phyloP scores from a whole-genome alignment of 2,888 invertebrate genomes.

The Xestia sexstrigata region DNA sequence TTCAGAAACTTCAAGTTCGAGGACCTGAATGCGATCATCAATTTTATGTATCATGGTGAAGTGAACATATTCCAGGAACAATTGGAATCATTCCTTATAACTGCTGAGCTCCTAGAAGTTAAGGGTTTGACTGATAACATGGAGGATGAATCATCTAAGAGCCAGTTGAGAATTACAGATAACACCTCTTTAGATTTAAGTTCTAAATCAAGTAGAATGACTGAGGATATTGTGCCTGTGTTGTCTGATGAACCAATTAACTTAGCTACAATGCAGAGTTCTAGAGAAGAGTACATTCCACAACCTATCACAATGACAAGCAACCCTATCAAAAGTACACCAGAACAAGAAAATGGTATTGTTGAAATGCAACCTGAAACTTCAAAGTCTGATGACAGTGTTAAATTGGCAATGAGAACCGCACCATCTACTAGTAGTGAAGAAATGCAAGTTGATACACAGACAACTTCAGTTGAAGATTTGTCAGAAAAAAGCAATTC shows the following conservation, averaged over 20 bases:
- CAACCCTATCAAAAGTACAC: constrained; percentile 57
- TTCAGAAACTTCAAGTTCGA: constrained; percentile 95
- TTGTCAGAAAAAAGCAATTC: constrained; percentile 85
- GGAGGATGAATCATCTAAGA: constrained; percentile 85
- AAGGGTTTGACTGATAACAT: constrained; percentile 93
- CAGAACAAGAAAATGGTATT: constrained; percentile 77
- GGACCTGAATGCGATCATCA: constrained; percentile 94
- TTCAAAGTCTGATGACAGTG: constrained; percentile 70
- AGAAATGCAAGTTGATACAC: constrained; percentile 87
- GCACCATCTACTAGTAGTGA: constrained; percentile 74
- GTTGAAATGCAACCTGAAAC: constrained; percentile 74
- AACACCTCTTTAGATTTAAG: constrained; percentile 86
- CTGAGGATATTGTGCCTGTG: constrained; percentile 79
- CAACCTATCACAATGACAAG: constrained; percentile 67
- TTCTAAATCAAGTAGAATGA: constrained; percentile 80
- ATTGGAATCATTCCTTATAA: constrained; percentile 94
- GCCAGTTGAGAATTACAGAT: constrained; percentile 79
- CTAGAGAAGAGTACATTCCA: constrained; percentile 84
- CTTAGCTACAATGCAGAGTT: constrained; percentile 82
- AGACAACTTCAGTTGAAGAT: constrained; percentile 84
- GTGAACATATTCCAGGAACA: constrained; percentile 95
- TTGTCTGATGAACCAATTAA: constrained; percentile 87
- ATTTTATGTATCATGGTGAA: constrained; percentile 96
- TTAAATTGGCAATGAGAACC: constrained; percentile 68
- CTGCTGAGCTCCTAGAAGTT: constrained; percentile 94